Evolutionary conservation across 2,888 invertebrate genomes (phyloP).

Genomic region (Spodoptera littoralis): DNA sequence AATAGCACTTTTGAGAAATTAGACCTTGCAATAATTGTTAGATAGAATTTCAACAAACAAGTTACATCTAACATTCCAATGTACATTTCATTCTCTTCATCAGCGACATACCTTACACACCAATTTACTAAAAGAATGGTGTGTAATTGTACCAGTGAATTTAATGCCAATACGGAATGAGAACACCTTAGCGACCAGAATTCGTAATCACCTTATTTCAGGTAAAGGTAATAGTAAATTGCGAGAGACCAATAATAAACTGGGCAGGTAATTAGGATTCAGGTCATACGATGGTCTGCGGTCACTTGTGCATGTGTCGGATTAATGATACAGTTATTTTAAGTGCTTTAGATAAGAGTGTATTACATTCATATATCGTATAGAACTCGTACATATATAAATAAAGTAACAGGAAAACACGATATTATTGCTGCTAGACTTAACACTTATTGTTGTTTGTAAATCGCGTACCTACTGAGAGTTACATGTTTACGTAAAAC

Average conservation of each 20-base stretch:
- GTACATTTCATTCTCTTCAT: neutral
- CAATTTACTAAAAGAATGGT: slow-evolving; percentile 48
- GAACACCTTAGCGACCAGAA: slow-evolving; percentile 43
- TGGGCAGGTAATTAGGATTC: slow-evolving; percentile 30
- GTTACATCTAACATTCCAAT: too few relatives aligned
- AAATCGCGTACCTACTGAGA: neutral
- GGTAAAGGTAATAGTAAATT: slow-evolving; percentile 39
- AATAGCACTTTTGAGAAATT: too few relatives aligned
- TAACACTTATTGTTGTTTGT: slow-evolving; percentile 9
- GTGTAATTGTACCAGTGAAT: slow-evolving; percentile 49
- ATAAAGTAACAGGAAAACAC: slow-evolving; percentile 33
- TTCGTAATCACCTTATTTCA: slow-evolving; percentile 55
- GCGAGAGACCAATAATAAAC: slow-evolving; percentile 45
- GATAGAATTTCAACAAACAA: too few relatives aligned
- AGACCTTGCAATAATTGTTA: too few relatives aligned
- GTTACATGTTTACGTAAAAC: neutral
- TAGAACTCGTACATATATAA: slow-evolving; percentile 2
- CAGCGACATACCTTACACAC: slow-evolving; percentile 8
- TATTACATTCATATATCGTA: neutral
- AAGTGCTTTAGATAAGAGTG: slow-evolving; percentile 38
- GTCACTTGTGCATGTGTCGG: slow-evolving; percentile 37
- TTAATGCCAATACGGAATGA: slow-evolving; percentile 29
- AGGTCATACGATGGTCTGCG: slow-evolving; percentile 28
- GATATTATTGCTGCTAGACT: slow-evolving; percentile 1
- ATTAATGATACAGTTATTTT: slow-evolving; percentile 26